A percentile compares a stretch with the other conserved stretches of the same genome.
These are phyloP conservation scores for Heteromyza rotundicornis DNA, from an alignment of 2,888 invertebrate species.

Conservation along the genomic window DNA sequence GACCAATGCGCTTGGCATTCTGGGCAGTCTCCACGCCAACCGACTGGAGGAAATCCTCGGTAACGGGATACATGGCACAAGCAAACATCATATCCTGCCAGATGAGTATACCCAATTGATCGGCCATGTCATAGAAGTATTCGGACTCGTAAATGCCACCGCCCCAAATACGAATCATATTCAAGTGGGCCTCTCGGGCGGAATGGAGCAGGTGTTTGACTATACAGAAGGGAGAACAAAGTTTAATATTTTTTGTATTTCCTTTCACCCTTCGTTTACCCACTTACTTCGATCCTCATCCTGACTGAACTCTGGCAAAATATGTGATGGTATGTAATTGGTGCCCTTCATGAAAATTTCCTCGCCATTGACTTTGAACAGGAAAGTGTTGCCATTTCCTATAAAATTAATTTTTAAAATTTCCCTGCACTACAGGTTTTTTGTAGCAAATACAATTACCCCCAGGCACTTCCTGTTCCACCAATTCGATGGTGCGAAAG, in stretches of 20 bases:
- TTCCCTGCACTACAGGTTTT: not conserved
- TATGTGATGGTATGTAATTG: conserved; percentile 89
- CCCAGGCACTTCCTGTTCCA: conserved; percentile 65
- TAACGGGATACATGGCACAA: conserved; percentile 90
- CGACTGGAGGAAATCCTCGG: conserved; percentile 72
- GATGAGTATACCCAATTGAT: conserved; percentile 87
- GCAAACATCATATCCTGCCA: conserved; percentile 99
- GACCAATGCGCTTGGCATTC: conserved; percentile 80
- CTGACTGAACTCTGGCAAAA: conserved; percentile 78
- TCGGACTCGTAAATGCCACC: conserved; percentile 96
- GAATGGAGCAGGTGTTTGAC: conserved; percentile 72
- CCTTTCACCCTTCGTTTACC: no score
- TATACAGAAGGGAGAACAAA: conserved; percentile 31
- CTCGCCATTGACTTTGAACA: conserved; percentile 83
- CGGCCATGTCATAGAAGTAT: conserved; percentile 85
- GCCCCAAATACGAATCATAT: conserved; percentile 97
- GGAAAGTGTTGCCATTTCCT: conserved; percentile 77
- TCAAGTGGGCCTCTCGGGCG: conserved; percentile 82
- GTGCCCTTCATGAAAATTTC: conserved; percentile 95
- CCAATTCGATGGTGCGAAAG: conserved; percentile 83
- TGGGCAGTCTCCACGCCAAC: conserved; percentile 80
- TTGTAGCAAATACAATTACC: not conserved
- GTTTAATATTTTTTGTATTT: not conserved
- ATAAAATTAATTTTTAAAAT: conserved; percentile 11
- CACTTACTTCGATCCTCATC: conserved; percentile 63